Percentiles rank a stretch among this genome's conserved stretches.
These are phyloP conservation scores for Dendrolimus pini DNA, from an alignment of 2,888 invertebrate genomes.

Conservation along the genomic window DNA sequence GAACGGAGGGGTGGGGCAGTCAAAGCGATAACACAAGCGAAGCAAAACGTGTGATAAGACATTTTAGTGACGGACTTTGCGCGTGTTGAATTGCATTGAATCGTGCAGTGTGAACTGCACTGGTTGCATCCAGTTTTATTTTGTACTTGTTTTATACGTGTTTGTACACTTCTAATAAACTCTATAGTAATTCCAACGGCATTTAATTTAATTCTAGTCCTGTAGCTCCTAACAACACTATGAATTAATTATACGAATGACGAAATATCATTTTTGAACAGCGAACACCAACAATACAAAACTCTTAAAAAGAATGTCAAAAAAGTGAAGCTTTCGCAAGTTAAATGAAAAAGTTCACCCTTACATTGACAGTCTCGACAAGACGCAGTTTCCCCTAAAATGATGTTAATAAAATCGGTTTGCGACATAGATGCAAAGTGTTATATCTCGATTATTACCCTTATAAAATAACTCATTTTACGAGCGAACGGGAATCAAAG, in stretches of 20 bases:
- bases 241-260: not conserved
- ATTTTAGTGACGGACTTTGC: no score
- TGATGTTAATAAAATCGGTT: slow-evolving; percentile 51
- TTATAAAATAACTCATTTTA: slow-evolving; percentile 25
- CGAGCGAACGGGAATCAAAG: not conserved
- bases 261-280: slow-evolving; percentile 42
- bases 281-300: slow-evolving; percentile 34
- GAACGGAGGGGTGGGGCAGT: no score
- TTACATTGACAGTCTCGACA: slow-evolving; percentile 64
- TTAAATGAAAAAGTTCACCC: slow-evolving; percentile 68
- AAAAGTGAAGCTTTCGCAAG: slow-evolving; percentile 54
- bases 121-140: no score
- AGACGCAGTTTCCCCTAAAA: slow-evolving; percentile 32
- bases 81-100: no score
- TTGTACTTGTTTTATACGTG: no score
- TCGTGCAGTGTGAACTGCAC: no score
- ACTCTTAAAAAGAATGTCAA: slow-evolving; percentile 50
- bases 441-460: slow-evolving; percentile 32
- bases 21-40: no score
- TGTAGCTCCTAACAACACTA: no score
- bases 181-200: no score
- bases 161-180: no score
- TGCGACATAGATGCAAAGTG: slow-evolving; percentile 38
- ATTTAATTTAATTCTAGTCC: no score
- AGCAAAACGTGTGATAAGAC: no score